phyloP scores from a whole-genome alignment of 2,888 invertebrate species.

The Epirrhoe alternata region DNA sequence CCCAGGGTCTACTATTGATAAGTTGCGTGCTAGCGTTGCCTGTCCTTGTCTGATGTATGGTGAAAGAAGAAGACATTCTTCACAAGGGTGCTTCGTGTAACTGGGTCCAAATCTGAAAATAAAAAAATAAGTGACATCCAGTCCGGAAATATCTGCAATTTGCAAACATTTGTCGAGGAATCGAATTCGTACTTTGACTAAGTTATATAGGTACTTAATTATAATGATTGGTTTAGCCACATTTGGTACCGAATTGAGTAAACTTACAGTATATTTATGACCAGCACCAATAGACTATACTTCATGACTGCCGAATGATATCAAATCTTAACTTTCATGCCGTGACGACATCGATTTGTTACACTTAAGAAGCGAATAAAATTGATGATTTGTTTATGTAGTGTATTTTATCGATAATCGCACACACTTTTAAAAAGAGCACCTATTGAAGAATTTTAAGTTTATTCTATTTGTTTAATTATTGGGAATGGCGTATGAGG shows the following conservation, averaged over 20 bases:
- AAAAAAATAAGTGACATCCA: slow-evolving; percentile 11
- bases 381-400: no score
- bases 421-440: no score
- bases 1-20: slow-evolving; percentile 28
- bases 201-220: no score
- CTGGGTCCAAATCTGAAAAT: slow-evolving; percentile 20
- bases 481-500: no score
- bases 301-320: slow-evolving; percentile 33
- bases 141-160: no score
- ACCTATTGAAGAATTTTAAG: no score
- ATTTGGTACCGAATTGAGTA: neutral
- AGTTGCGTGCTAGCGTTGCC: slow-evolving; percentile 14
- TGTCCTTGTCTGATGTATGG: slow-evolving; percentile 24
- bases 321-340: neutral
- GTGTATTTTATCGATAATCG: no score
- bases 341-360: neutral
- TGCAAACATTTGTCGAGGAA: no score
- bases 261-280: slow-evolving; percentile 22
- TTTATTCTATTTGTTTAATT: no score
- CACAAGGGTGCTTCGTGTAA: slow-evolving; percentile 12
- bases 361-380: neutral
- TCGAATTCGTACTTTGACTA: no score
- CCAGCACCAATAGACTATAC: slow-evolving; percentile 12
- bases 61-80: slow-evolving; percentile 32
- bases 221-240: no score